Base-by-base conservation (phyloP, 2,797 vertebrate genomes). In the Pangasius mekongensis region DNA sequence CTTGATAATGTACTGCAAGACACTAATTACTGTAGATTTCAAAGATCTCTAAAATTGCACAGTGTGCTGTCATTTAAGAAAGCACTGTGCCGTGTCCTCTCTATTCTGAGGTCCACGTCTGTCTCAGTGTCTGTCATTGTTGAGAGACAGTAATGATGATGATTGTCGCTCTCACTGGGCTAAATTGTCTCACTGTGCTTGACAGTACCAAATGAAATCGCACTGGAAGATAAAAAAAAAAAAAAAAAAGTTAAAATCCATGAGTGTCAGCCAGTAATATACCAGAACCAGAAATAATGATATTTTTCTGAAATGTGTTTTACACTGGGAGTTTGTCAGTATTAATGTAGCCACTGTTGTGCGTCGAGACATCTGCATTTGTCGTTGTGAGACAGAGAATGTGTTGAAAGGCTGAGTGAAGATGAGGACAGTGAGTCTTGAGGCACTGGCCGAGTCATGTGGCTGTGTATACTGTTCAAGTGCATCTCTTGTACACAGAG, bases 141-240 rank as follows among this genome's bases (percentile, higher is more conserved):
- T 52, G 66, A 80, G 87, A 87, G 54, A 86, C 52, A 47, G 78
- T 69, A 80, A 84, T 87, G 71, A 89, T 43, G 43, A 43, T 71
- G 33, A 80, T 89, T 85, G n/a, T 67, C 54, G 6, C 64, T 52
- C 83, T 85, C 5, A 49, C 24, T 36, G 33, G 39, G 30, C 20
- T 81, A 49, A 85, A 88, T 85, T 27, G 74, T 52, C 83, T 71
- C 60, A 27, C 73, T 85, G 54, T 43, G 52, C 30, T 73, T 83
- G 76, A 81, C 30, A n/a, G 39, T 58, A 86, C 66, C 22, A 20
- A 20, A 47, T 58, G 54, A 60, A 78, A 39, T 36, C 10, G 6
- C 52, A 85, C 8, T 52, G 43, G 27, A 76, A 33, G 52, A 58
- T 43, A 11, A 1, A 11, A 58, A 83, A 77, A 77, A 66, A 78